phyloP scores from a whole-genome alignment of 2,113 vertebrate genomes.

The Actinemys pallida region DNA sequence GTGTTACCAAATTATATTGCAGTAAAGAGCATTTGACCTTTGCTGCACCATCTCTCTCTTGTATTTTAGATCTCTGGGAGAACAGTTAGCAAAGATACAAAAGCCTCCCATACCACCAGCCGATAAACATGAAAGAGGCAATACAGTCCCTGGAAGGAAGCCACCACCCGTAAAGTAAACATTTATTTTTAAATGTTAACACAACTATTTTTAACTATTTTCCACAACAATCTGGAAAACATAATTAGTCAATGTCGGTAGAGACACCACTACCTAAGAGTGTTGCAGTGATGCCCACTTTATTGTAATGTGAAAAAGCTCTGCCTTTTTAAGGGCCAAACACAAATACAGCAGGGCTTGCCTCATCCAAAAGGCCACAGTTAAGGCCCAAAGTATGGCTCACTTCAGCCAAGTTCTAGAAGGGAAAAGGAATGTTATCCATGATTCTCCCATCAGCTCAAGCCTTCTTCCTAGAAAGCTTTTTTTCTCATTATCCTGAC shows the following conservation, averaged over 20 bases:
- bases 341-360: background rate
- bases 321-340: background rate
- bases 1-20: background rate
- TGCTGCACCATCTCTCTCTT: background rate
- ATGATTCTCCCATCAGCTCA: background rate
- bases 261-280: background rate
- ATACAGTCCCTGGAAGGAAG: constrained; percentile 72
- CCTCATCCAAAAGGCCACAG: background rate
- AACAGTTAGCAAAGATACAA: constrained; percentile 77
- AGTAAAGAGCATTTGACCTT: background rate
- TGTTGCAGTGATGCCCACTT: background rate
- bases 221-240: background rate
- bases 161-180: constrained; percentile 65
- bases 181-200: background rate
- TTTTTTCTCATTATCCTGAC: background rate
- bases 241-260: background rate
- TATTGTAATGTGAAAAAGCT: background rate
- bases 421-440: background rate
- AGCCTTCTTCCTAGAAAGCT: background rate
- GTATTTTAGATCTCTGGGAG: constrained; percentile 68
- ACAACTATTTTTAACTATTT: background rate
- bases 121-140: constrained; percentile 78
- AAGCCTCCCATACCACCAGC: constrained; percentile 84
- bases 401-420: background rate
- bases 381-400: fast-evolving